phyloP scores from a whole-genome alignment of 2,797 vertebrate species.

The Pseudochirops corinnae region DNA sequence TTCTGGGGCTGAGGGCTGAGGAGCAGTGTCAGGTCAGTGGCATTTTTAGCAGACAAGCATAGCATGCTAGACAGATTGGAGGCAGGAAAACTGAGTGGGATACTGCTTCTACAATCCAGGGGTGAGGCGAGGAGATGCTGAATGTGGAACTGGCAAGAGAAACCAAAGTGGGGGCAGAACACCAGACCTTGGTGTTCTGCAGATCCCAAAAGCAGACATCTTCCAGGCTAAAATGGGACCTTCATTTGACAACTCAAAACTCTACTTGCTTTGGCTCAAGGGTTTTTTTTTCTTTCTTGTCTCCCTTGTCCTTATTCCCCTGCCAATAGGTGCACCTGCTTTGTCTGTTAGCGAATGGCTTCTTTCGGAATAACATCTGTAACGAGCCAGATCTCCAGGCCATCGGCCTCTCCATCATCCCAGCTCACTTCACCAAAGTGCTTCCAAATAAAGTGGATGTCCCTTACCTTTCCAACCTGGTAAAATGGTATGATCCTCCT shows the following conservation, averaged over 20 bases:
- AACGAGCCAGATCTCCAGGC: constrained; percentile 92
- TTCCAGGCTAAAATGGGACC: background rate
- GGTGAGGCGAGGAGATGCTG: background rate
- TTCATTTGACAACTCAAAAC: background rate
- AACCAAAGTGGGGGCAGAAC: background rate
- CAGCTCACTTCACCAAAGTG: constrained; percentile 86
- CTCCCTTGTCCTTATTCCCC: constrained; percentile 10
- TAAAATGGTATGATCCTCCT: constrained; percentile 90
- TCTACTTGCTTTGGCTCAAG: constrained; percentile 28
- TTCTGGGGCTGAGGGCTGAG: background rate
- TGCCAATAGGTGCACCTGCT: constrained; percentile 93
- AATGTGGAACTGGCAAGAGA: background rate
- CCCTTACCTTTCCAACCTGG: constrained; percentile 89
- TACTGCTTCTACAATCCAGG: background rate
- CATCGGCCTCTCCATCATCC: constrained; percentile 92
- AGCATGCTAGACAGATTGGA: background rate
- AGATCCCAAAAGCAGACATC: background rate
- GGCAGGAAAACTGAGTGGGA: background rate
- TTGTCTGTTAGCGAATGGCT: constrained; percentile 94
- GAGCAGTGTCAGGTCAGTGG: background rate
- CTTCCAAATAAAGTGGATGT: constrained; percentile 84
- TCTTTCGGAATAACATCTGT: constrained; percentile 91
- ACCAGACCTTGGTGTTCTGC: background rate
- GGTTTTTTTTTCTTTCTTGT: background rate
- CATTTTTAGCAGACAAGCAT: too few relatives aligned